These are phyloP conservation scores for Eublepharis macularius DNA, from an alignment of 2,113 vertebrate species.

Conservation along the genomic window DNA sequence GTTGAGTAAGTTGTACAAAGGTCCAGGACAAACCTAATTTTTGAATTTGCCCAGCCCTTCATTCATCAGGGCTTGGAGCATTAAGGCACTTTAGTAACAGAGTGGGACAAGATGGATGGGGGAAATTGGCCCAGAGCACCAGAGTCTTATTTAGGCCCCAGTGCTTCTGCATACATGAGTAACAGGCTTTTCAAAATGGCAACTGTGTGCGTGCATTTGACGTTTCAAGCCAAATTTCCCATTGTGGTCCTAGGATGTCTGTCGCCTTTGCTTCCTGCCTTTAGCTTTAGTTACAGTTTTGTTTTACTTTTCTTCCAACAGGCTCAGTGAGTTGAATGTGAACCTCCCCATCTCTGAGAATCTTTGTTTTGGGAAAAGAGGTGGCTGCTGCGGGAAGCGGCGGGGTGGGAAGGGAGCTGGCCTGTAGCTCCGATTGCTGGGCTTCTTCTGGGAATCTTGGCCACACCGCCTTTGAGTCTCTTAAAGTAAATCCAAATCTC, in stretches of 20 bases:
- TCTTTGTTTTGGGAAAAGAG: constrained; percentile 56
- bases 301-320: constrained; percentile 33
- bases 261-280: background rate
- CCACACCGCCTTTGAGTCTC: constrained; percentile 24
- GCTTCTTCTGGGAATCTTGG: constrained; percentile 8
- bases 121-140: background rate
- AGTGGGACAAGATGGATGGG: background rate
- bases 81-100: background rate
- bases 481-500: constrained; percentile 21
- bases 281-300: background rate
- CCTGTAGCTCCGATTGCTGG: constrained; percentile 23
- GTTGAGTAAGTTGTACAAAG: background rate
- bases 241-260: no score
- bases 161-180: background rate
- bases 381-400: constrained; percentile 31
- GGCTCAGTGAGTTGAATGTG: constrained; percentile 77
- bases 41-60: background rate
- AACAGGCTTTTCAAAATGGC: background rate
- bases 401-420: constrained; percentile 8
- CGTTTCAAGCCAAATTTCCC: no score
- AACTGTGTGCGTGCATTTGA: background rate
- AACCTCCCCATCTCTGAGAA: constrained; percentile 73
- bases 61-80: background rate
- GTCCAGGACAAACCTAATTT: background rate
- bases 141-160: background rate